Base-by-base conservation (phyloP, 1,140 invertebrate genomes). In the Carposina sasakii region DNA sequence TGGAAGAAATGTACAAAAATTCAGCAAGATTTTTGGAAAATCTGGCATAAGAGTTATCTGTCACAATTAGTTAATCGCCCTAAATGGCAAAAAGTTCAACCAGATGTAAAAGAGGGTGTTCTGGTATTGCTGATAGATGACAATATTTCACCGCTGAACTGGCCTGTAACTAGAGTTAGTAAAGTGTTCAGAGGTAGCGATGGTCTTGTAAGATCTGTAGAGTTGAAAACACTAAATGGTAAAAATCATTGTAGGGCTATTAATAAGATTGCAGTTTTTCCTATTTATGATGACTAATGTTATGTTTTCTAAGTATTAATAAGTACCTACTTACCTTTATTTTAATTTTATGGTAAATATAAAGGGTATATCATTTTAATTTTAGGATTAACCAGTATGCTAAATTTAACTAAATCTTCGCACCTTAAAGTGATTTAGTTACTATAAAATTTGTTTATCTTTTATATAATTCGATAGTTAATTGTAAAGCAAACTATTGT, bases 91-190 rank as follows among this genome's bases (percentile, higher is more conserved):
- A 20, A 19, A 20, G 16, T 4, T 6, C 21, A 10, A 17, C 23
- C 40, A 12, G 26, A 42, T 42, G 9, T 12, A 8, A 42, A 8
- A 3, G 23, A 13, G 13, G 40, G 23, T 28, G 19, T n/a, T 23
- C 3, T 42, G 6, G 37, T 42, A 24, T 3, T 42, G n/a, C 15
- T 42, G n/a, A 13, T 20, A 40, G 13, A 40, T 9, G 10, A 3
- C 21, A 19, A 40, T 22, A 15, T 17, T 3, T 65, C 69, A 44
- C 60, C 63, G 3, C 26, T 54, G 5, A 48, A 60, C 20, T 71
- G 66, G 67, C 53, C 52, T 1, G 30, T 71, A 10, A 67, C 50
- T 10, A 37, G 54, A 12, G 41, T 74, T 19, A 54, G 34, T 17
- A 26, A 26, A 12, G 24, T 26, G 12, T 26, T 26, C 12, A 6